These are phyloP conservation scores for Callyntrura sp. DNA, from an alignment of 2,888 invertebrate species.

Conservation along the genomic window DNA sequence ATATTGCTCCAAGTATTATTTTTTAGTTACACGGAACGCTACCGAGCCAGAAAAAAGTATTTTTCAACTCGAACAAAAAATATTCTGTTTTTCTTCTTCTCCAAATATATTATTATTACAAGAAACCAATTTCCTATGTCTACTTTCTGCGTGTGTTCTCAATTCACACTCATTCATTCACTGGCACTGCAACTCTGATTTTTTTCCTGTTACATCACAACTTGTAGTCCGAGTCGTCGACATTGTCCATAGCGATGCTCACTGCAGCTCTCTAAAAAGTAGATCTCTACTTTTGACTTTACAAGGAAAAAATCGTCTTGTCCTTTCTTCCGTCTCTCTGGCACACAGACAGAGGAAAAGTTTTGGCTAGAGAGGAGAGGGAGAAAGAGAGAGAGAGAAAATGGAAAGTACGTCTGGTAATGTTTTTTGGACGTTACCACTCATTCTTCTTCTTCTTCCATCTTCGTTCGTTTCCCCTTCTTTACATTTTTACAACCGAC, in stretches of 20 bases:
- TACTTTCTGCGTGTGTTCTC: not conserved
- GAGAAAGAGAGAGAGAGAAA: not conserved
- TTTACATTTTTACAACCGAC: not conserved
- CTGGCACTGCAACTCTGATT: not conserved
- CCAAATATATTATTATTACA: not conserved
- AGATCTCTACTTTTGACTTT: not conserved
- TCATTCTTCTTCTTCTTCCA: constrained; percentile 23
- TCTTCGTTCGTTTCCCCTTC: not conserved
- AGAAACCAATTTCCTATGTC: constrained; percentile 42
- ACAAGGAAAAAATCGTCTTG: not conserved
- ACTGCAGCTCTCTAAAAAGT: not conserved
- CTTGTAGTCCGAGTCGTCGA: constrained; percentile 1
- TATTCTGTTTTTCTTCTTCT: not conserved
- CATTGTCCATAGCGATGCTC: not conserved
- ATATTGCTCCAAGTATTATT: not conserved
- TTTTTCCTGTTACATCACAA: not conserved
- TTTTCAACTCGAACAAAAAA: not conserved
- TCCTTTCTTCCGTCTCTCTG: not conserved
- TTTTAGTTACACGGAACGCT: not conserved
- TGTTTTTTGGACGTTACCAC: constrained; percentile 4
- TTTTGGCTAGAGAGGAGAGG: not conserved
- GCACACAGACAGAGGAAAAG: not conserved
- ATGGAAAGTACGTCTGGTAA: not conserved
- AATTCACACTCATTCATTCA: constrained; percentile 25
- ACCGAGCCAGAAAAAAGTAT: not conserved